Evolutionary conservation across 2,113 vertebrate species (phyloP).

Genomic region (Xiphias gladius): DNA sequence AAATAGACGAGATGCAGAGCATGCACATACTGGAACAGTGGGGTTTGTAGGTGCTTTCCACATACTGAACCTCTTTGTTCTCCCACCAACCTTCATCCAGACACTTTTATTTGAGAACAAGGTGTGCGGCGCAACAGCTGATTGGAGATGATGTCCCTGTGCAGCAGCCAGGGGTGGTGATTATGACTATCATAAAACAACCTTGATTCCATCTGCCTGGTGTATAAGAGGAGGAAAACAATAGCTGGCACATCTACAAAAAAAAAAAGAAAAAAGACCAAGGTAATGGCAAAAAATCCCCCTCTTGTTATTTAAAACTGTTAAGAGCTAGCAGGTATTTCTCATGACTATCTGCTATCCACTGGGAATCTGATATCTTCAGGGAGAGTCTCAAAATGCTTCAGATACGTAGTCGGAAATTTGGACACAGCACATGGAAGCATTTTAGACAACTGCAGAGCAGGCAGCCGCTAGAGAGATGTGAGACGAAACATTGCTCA

Average conservation of each 20-base stretch:
- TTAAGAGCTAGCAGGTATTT: constrained; percentile 75
- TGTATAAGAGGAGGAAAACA: constrained; percentile 56
- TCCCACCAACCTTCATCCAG: constrained; percentile 65
- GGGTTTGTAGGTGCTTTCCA: constrained; percentile 32
- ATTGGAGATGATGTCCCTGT: constrained; percentile 67
- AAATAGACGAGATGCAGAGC: constrained; percentile 39
- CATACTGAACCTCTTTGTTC: constrained; percentile 75
- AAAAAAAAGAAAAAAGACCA: constrained; percentile 30
- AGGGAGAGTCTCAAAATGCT: constrained; percentile 68
- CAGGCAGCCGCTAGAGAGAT: constrained; percentile 63
- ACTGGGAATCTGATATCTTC: constrained; percentile 74
- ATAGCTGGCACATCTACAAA: constrained; percentile 63
- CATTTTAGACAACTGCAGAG: constrained; percentile 69
- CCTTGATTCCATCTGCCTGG: constrained; percentile 59
- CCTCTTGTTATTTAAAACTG: constrained; percentile 74
- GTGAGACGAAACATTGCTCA: constrained; percentile 77
- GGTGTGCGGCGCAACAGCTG: constrained; percentile 59
- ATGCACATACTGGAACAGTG: background rate
- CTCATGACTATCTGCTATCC: constrained; percentile 83
- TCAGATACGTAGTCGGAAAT: constrained; percentile 72
- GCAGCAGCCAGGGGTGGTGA: constrained; percentile 66
- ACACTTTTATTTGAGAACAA: constrained; percentile 78
- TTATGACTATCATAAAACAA: constrained; percentile 71
- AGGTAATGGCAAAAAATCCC: constrained; percentile 73
- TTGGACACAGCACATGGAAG: constrained; percentile 77